Evolutionary conservation across 2,888 invertebrate species (phyloP), one percentile per base, ranked within the genome.

Genomic region (Cactoblastis cactorum): DNA sequence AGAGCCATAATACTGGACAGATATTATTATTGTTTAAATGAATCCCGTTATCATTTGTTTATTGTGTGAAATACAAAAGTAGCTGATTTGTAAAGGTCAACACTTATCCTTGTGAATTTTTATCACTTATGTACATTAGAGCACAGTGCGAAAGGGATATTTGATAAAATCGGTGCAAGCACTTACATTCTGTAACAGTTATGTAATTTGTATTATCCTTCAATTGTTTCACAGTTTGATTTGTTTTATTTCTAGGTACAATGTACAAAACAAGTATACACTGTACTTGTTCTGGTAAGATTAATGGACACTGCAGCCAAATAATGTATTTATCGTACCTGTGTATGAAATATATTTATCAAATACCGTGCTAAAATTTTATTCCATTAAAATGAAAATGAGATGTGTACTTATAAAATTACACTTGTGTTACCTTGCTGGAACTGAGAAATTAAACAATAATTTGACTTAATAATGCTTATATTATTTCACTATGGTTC

Each of bases 401-500:
- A 28, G 19, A 43, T n/a, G 5, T 43, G 22, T 12, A 12, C 22
- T 14, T 12, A 28, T 43, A 15, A 15, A 43, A 28, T 43, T 43
- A 43, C 28, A 28, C 3, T 28, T 28, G 43, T 43, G 43, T 43
- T 43, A 28, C 22, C 39, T 28, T 43, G 43, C 43, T 43, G 24
- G 28, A 43, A 43, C 24, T 43, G 43, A 43, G 24, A 28, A 47
- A 51, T 52, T 49, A 52, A 52, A 49, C 32, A 37, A 49, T 28
- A 24, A 45, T 45, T 52, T 43, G 35, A 49, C 48, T 47, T 52
- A 11, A 22, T 38, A 18, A 22, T 41, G 43, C 12, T 15, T 43
- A 43, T 18, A 45, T 37, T 45, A 45, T 52, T 52, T 43, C 22
- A 39, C 39, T 22, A 14, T 11, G 24, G 14, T 43, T 28, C 4